phyloP scores from a whole-genome alignment of 2,797 vertebrate species.

The Sitta carolinensis region DNA sequence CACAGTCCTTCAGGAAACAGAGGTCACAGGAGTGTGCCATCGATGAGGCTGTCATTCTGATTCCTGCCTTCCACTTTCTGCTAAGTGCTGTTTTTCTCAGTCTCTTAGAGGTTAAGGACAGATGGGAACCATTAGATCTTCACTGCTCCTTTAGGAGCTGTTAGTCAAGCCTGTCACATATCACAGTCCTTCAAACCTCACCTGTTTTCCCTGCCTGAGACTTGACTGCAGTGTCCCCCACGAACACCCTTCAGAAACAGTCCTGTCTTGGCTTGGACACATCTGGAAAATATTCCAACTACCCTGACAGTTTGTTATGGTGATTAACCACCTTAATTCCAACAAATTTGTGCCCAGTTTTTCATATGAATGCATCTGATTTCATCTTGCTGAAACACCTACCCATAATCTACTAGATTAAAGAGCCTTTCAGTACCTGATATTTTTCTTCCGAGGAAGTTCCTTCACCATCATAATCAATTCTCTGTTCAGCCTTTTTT shows the following conservation, averaged over 20 bases:
- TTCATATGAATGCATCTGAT: constrained; percentile 24
- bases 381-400: constrained; percentile 37
- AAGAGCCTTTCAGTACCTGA: constrained; percentile 42
- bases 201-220: not conserved
- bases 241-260: not conserved
- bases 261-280: not conserved
- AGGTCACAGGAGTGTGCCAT: not conserved
- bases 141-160: constrained; percentile 12
- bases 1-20: not conserved
- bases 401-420: constrained; percentile 49
- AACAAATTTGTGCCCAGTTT: constrained; percentile 31
- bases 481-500: constrained; percentile 27
- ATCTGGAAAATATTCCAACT: not conserved
- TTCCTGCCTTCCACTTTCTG: not conserved
- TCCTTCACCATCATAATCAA: constrained; percentile 29
- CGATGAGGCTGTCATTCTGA: not conserved
- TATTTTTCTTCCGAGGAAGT: constrained; percentile 51
- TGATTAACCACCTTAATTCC: constrained; percentile 46
- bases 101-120: constrained; percentile 27
- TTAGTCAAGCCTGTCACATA: constrained; percentile 18
- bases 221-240: not conserved
- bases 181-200: constrained; percentile 32
- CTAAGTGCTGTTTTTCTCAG: constrained; percentile 27
- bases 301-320: not conserved
- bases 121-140: constrained; percentile 48